Base-by-base conservation (phyloP, 2,888 invertebrate species). In the Gasteruption jaculator region DNA sequence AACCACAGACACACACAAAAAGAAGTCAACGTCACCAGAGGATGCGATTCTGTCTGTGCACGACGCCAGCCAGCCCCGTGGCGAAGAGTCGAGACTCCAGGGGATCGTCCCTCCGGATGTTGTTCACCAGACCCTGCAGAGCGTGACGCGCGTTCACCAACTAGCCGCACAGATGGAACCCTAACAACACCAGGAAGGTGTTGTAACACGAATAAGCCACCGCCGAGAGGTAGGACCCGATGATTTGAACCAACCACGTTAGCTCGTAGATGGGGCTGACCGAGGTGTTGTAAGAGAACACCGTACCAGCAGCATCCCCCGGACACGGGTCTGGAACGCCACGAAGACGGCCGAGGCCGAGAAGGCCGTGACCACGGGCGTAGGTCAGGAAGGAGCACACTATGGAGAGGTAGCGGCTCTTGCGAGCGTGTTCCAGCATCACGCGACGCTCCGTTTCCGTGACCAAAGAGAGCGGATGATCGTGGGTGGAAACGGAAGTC, bases 121-220 rank as follows among this genome's bases (percentile, higher is more conserved):
- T 3, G 3, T 46, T 22, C 2, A 25, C 27, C 5, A 53, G 6
- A 19, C 47, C 38, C 16, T 43, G 25, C 4, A 60, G 37, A 16
- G 49, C 45, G 4, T 3, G 6, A 18, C 37, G 34, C 5, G 55
- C 30, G 11, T 50, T 40, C 5, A 44, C 41, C 5, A 64, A 29
- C 38, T 64, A 63, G 4, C 58, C 58, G 25, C 63, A 64, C 4
- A 61, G 31, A 35, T 64, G 64, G 18, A 61, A 29, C 2, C 60
- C 49, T 8, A 62, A 38, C 8, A 59, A 50, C 2, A 51, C 49
- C 3, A 63, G 38, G 10, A 56, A 56, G 2, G 56, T 47, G 22
- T 65, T 63, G 7, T 56, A 50, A 4, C 52, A 51, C 4, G 58
- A 52, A 35, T 58, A 65, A 4, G 50, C 52, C 14, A 53, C 49